Evolutionary conservation across 2,797 vertebrate species (phyloP), one percentile per base, ranked within the genome.

Genomic region (Cryptoblepharus egeriae): DNA sequence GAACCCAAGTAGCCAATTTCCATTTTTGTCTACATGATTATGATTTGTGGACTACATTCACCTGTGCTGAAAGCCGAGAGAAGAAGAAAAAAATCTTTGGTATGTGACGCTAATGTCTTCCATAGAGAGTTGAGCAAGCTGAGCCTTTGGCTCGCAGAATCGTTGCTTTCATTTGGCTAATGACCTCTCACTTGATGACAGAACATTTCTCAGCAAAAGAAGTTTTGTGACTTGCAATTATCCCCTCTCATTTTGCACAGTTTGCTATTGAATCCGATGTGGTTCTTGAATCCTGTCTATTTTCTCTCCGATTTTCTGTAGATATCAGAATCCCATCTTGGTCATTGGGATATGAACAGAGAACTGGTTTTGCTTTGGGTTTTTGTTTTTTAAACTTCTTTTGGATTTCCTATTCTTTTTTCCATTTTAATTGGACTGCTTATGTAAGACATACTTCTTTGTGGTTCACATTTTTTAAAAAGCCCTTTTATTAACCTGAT

Each of bases 1-100:
- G 79, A 91, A 89, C 84, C 75, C 70, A 86, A 87, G 32, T 16
- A 83, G 83, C 32, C 80, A 84, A 42, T 30, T 73, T 45, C 83
- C 86, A 61, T 76, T 71, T 45, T 61, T 30, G 30, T 85, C 55
- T 83, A 80, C 57, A 73, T 39, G 70, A 39, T 73, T 60, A 72
- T 68, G 60, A 63, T 35, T 26, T 91, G 84, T 77, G 68, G 52
- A 76, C 78, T 9, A 63, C 61, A 68, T 70, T 85, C 0, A 61
- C 52, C 72, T 64, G 91, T 81, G 49, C 35, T 73, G 32, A 88
- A 88, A 84, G 32, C 11, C 67, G 81, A 28, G 5, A 76, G 70
- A 92, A 89, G 76, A 83, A 78, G 60, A 67, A 77, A 49, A n/a
- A 78, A 58, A 68, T 68, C n/a, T 79, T 39, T 79, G 39, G 70